Evolutionary conservation across 2,888 invertebrate genomes (phyloP), one percentile per base, ranked within the genome.

Genomic region (Helleia helle): DNA sequence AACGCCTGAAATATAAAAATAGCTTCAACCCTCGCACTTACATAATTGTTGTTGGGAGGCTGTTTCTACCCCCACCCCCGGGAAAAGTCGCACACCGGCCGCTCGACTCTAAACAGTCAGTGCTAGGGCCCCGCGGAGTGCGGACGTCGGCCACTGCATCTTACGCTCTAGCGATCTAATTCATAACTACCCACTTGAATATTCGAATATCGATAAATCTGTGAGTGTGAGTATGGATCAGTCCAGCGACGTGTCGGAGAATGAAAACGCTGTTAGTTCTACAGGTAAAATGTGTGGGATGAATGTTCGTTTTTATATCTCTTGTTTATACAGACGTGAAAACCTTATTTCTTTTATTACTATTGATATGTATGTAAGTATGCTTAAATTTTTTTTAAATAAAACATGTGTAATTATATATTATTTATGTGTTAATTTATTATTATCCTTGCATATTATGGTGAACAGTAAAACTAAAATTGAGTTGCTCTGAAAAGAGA

Each of bases 41-140:
- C 64, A 65, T 79, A 80, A 79, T 77, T 75, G 61, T 71, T 71
- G 69, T 72, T 63, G 72, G 74, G 79, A 75, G 79, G 77, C 75
- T 80, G 77, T 54, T 70, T 68, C 65, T 53, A 42, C 58, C 54
- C 43, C 49, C 50, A 51, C 57, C 57, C 51, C 52, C 43, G 41
- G 44, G 56, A 44, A 53, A 49, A 31, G 22, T 40, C 37, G 24
- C 24, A 43, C 38, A 14, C 36, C 44, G 40, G 30, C 49, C 48
- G 46, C 27, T 44, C 37, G 55, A n/a, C n/a, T n/a, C n/a, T n/a
- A n/a, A 53, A 46, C 65, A 80, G 77, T 80, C 63, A 61, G 53
- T 54, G 48, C 44, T 50, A 54, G 57, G 51, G 59, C 56, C 53
- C 52, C 65, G 64, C 38, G 37, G 36, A 31, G 38, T 45, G 48